Evolutionary conservation across 2,797 vertebrate genomes (phyloP).

Genomic region (Schizopygopsis pylzovi): DNA sequence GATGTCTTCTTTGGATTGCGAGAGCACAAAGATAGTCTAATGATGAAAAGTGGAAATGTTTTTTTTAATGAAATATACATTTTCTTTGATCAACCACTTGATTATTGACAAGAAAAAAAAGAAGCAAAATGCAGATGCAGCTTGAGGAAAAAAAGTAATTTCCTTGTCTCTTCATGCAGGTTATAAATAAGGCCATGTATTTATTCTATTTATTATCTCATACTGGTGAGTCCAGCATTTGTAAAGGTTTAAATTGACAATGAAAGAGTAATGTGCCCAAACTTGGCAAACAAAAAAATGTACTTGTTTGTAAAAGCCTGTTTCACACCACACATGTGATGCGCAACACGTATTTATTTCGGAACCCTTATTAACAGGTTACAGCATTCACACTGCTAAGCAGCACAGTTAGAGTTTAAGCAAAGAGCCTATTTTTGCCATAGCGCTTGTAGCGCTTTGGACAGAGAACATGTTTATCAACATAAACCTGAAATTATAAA

Average conservation of each 20-base stretch:
- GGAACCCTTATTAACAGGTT: neutral
- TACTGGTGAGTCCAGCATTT: neutral
- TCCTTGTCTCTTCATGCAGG: slow-evolving; percentile 3
- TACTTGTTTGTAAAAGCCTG: too few species aligned
- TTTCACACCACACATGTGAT: neutral
- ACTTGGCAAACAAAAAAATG: neutral
- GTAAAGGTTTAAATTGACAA: neutral
- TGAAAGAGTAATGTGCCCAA: neutral
- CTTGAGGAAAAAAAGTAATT: neutral
- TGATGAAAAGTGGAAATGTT: slow-evolving; percentile 25
- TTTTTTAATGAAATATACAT: neutral
- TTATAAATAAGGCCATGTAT: neutral
- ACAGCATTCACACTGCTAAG: neutral
- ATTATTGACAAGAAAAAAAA: neutral
- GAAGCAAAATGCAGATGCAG: neutral
- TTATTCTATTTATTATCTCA: neutral
- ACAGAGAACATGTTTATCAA: neutral
- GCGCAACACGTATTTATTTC: neutral
- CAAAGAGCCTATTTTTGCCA: neutral
- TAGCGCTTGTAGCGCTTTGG: neutral
- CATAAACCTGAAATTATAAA: neutral
- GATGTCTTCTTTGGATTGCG: neutral
- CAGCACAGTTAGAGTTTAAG: neutral
- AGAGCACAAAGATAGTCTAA: neutral
- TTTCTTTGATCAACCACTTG: neutral